Evolutionary conservation across 2,113 vertebrate genomes (phyloP).

Genomic region (Entomyzon cyanotis): DNA sequence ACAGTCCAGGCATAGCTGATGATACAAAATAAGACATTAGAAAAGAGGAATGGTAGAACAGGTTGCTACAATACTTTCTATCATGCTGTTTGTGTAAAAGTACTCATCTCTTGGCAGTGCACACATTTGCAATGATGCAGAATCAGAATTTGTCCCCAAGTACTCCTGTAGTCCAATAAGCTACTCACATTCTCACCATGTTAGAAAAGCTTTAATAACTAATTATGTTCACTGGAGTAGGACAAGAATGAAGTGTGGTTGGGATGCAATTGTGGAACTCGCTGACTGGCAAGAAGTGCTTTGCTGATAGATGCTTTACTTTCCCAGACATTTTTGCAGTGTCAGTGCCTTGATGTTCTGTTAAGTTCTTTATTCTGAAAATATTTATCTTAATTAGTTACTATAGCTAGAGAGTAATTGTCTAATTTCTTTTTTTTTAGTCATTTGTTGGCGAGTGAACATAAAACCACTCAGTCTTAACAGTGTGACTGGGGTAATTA

Average conservation of each 20-base stretch:
- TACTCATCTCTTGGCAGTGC: not conserved
- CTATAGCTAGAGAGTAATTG: constrained; percentile 29
- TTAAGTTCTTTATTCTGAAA: constrained; percentile 20
- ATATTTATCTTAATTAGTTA: constrained; percentile 40
- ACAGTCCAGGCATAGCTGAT: not conserved
- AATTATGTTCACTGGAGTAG: not conserved
- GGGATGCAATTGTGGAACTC: not conserved
- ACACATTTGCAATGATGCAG: not conserved
- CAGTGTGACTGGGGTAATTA: constrained; percentile 42
- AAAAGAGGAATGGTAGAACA: not conserved
- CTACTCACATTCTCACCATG: not conserved
- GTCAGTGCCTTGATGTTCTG: not conserved
- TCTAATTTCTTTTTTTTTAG: not conserved
- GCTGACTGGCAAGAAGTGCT: not conserved
- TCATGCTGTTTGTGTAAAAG: not conserved
- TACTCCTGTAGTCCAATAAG: not conserved
- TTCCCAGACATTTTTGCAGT: not conserved
- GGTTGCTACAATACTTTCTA: not conserved
- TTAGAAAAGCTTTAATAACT: not conserved
- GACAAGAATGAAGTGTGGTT: not conserved
- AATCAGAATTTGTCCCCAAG: not conserved
- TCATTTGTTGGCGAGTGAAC: not conserved
- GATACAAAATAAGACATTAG: not conserved
- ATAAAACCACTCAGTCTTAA: not conserved
- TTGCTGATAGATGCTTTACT: not conserved